Conservation (phyloP, 2,888 invertebrate species). For the Alviniconcha strummeri region DNA sequence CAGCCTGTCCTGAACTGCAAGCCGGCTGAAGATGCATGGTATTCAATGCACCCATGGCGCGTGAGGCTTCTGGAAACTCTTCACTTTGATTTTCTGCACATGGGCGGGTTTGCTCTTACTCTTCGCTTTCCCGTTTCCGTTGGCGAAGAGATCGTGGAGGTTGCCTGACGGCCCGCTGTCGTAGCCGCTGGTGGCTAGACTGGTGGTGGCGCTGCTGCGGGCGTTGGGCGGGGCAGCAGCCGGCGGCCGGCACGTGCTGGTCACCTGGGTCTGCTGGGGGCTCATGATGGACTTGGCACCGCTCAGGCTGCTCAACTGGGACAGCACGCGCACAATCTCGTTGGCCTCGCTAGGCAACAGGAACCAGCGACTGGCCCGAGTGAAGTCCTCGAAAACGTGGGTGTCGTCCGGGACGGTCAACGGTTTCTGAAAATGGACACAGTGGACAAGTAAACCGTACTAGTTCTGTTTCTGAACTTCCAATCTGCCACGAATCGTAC, state of each 20-base stretch:
- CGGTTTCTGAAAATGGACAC: too few species aligned
- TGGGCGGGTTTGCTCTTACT: background rate
- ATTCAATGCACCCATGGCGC: too few species aligned
- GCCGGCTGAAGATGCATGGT: too few species aligned
- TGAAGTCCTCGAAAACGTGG: constrained; percentile 81
- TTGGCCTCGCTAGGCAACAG: constrained; percentile 92
- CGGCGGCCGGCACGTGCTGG: background rate
- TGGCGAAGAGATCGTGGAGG: too few species aligned
- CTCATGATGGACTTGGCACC: constrained; percentile 54
- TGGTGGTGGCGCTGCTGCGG: background rate
- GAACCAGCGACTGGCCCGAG: constrained; percentile 88
- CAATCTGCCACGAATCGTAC: too few species aligned
- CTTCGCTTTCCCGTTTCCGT: background rate
- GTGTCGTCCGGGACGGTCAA: constrained; percentile 80
- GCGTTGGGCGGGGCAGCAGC: background rate
- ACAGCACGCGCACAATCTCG: constrained; percentile 43
- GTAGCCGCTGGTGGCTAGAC: background rate
- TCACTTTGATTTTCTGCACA: constrained; percentile 1
- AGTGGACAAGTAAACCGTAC: too few species aligned
- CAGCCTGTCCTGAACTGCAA: too few species aligned
- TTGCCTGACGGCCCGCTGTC: background rate
- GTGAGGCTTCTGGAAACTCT: background rate
- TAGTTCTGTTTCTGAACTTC: too few species aligned
- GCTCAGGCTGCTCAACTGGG: constrained; percentile 37
- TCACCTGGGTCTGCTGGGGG: constrained; percentile 34